Conservation (phyloP, 2,888 invertebrate genomes). For the Pemphredon lugubris region DNA sequence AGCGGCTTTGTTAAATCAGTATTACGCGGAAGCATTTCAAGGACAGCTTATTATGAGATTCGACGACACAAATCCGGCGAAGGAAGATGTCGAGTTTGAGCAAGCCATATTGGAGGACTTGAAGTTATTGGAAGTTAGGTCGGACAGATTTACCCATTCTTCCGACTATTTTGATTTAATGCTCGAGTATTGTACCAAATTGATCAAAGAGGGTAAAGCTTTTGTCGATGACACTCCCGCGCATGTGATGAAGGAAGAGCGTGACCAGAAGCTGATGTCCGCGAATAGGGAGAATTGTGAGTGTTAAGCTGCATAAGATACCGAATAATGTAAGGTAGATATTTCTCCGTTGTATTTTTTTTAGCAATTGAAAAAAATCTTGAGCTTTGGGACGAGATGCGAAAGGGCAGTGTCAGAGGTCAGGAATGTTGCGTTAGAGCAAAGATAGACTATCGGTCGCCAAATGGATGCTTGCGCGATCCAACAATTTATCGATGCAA, state of each 20-base stretch:
- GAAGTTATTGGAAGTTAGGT: constrained; percentile 93
- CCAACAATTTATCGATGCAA: constrained; percentile 99
- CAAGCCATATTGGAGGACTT: constrained; percentile 98
- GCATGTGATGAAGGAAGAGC: constrained; percentile 96
- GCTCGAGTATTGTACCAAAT: constrained; percentile 92
- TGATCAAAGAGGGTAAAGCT: constrained; percentile 94
- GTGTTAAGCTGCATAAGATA: too few species aligned
- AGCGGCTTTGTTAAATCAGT: constrained; percentile 98
- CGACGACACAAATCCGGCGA: constrained; percentile 99
- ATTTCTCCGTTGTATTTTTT: too few species aligned
- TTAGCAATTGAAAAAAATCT: constrained; percentile 92
- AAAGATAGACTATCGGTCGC: constrained; percentile 97
- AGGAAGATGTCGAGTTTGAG: constrained; percentile 98
- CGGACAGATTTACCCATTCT: constrained; percentile 96
- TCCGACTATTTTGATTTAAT: constrained; percentile 98
- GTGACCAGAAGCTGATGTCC: constrained; percentile 94
- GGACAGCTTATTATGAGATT: constrained; percentile 99
- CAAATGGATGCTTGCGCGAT: constrained; percentile 98
- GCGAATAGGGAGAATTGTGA: constrained; percentile 92
- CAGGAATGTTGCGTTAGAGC: constrained; percentile 96
- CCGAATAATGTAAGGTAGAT: too few species aligned
- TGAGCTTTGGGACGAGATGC: constrained; percentile 97
- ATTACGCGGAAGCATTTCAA: constrained; percentile 95
- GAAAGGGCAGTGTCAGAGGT: constrained; percentile 89
- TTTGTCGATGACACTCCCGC: constrained; percentile 98